Percentiles rank a stretch among this genome's conserved stretches.
phyloP scores from a whole-genome alignment of 2,888 invertebrate species.

The Lasiommata megera region DNA sequence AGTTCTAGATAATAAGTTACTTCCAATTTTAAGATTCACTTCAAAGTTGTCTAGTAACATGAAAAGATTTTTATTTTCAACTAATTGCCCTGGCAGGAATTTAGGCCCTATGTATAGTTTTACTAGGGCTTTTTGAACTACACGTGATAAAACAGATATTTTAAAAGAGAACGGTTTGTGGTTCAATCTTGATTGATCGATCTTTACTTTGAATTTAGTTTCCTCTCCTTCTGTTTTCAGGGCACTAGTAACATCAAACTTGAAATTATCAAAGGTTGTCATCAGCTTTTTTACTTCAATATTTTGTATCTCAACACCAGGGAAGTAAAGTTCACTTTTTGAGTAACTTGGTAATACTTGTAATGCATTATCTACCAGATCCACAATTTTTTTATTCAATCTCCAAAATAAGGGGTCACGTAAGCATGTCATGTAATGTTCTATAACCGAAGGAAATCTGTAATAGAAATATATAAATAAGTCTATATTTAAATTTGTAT shows the following conservation, averaged over 20 bases:
- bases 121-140: conserved; percentile 80
- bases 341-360: conserved; percentile 79
- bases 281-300: conserved; percentile 83
- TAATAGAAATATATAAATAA: conserved; percentile 37
- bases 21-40: conserved; percentile 81
- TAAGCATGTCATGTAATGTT: conserved; percentile 81
- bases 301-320: conserved; percentile 83
- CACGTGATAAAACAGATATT: conserved; percentile 82
- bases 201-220: conserved; percentile 62
- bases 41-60: conserved; percentile 82
- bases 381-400: conserved; percentile 82
- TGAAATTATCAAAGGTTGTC: conserved; percentile 85
- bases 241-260: conserved; percentile 84
- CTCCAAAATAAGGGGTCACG: conserved; percentile 88
- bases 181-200: conserved; percentile 84
- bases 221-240: conserved; percentile 55
- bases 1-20: conserved; percentile 83
- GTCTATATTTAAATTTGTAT: too few relatives aligned
- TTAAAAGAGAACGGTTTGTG: conserved; percentile 86
- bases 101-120: conserved; percentile 87
- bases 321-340: conserved; percentile 80
- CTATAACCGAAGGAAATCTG: conserved; percentile 58
- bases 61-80: conserved; percentile 78
- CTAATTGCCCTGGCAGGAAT: conserved; percentile 79
- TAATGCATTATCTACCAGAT: conserved; percentile 81